phyloP scores from a whole-genome alignment of 2,797 vertebrate species.

The Chanos chanos region DNA sequence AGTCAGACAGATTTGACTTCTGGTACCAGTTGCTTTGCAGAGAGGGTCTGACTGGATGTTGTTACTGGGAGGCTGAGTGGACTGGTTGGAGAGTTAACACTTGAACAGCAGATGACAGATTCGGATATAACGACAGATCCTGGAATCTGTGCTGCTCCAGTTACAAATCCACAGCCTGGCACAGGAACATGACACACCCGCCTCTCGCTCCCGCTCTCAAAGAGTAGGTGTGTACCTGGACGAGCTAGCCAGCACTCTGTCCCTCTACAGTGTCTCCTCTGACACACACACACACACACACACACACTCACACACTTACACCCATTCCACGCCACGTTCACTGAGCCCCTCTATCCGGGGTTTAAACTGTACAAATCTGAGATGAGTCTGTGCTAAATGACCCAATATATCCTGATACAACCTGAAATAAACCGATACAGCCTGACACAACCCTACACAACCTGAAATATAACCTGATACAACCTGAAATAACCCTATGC shows the following conservation, averaged over 20 bases:
- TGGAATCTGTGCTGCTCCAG: slow-evolving; percentile 31
- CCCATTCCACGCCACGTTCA: slow-evolving; percentile 15
- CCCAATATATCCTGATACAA: too few species aligned
- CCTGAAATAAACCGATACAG: too few species aligned
- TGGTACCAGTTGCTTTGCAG: slow-evolving; percentile 34
- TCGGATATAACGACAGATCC: slow-evolving; percentile 32
- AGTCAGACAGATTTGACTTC: slow-evolving; percentile 31
- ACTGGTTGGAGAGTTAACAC: slow-evolving; percentile 1
- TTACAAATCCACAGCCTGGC: slow-evolving; percentile 24
- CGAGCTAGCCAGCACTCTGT: slow-evolving; percentile 17
- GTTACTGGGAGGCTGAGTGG: slow-evolving; percentile 44
- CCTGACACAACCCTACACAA: too few species aligned
- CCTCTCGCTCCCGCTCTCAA: not conserved
- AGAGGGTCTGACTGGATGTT: slow-evolving; percentile 22
- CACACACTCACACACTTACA: slow-evolving; percentile 17
- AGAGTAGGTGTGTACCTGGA: slow-evolving; percentile 40
- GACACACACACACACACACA: slow-evolving; percentile 17
- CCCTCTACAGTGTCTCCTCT: slow-evolving; percentile 39
- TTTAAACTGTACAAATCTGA: slow-evolving; percentile 7
- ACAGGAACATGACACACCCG: slow-evolving; percentile 16
- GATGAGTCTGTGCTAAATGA: too few species aligned
- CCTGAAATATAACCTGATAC: too few species aligned
- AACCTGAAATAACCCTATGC: too few species aligned
- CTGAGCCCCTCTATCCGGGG: slow-evolving; percentile 11
- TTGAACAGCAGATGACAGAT: slow-evolving; percentile 10